Base-by-base conservation (phyloP, 2,888 invertebrate genomes). In the Panorpa germanica region DNA sequence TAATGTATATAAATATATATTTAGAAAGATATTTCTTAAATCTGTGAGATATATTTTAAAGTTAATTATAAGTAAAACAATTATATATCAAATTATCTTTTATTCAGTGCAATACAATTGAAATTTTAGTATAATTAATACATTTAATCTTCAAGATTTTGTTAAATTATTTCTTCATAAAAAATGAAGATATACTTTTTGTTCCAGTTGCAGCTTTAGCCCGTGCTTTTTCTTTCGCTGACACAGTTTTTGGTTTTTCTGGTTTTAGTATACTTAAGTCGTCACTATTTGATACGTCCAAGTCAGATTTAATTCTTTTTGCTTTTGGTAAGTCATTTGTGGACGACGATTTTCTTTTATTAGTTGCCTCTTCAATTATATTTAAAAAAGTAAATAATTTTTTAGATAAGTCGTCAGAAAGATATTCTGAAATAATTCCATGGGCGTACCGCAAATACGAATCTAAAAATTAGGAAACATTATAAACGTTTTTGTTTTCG, bases 111-210 rank as follows among this genome's bases (percentile, higher is more conserved):
- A n/a, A n/a, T n/a, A n/a, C n/a, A n/a, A n/a, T n/a, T n/a, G n/a
- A n/a, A n/a, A n/a, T n/a, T n/a, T n/a, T n/a, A n/a, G n/a, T n/a
- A n/a, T n/a, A n/a, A n/a, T n/a, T n/a, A n/a, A n/a, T n/a, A n/a
- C n/a, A n/a, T n/a, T n/a, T n/a, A n/a, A n/a, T n/a, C n/a, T n/a
- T n/a, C n/a, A n/a, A n/a, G n/a, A n/a, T n/a, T n/a, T n/a, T n/a
- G n/a, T n/a, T n/a, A n/a, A n/a, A n/a, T n/a, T n/a, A n/a, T n/a
- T n/a, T n/a, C n/a, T 82, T 78, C 40, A 65, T 68, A 48, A 83
- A 83, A 55, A 81, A 82, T 18, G 73, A 70, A 30, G 75, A 68
- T 46, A 83, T 81, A 42, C 65, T 74, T 55, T 81, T 83, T 16
- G 75, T 73, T 28, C 81, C 77, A 42, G 65, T 63, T 17, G 83